Conservation (phyloP, 2,113 vertebrate genomes). For the Tyrannus savana region DNA sequence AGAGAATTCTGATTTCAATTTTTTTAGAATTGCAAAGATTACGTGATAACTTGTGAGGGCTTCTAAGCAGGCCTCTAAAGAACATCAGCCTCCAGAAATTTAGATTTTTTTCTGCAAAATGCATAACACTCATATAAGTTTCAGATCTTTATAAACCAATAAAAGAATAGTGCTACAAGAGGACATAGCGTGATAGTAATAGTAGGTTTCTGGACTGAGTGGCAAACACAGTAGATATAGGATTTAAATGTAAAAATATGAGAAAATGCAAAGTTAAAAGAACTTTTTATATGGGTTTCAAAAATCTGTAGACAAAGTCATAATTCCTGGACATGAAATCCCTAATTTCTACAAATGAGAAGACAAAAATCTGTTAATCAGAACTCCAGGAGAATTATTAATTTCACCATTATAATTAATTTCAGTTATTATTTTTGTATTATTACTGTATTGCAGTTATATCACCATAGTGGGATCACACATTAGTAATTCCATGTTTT, state of each 20-base stretch:
- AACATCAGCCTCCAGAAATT: neutral
- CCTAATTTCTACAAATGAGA: neutral
- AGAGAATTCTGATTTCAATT: neutral
- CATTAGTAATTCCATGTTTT: neutral
- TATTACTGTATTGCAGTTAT: neutral
- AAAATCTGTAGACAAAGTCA: neutral
- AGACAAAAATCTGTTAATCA: neutral
- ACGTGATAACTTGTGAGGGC: neutral
- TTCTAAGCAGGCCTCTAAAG: neutral
- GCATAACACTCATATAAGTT: neutral
- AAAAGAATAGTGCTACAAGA: neutral
- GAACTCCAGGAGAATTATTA: neutral
- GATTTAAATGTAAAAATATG: neutral
- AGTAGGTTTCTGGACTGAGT: neutral
- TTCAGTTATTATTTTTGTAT: neutral
- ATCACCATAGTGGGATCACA: neutral
- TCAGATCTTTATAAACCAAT: neutral
- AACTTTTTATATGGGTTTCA: neutral
- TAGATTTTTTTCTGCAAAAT: neutral
- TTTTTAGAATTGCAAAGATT: neutral
- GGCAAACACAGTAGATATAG: neutral
- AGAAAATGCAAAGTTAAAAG: neutral
- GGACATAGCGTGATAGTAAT: neutral
- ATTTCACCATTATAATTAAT: neutral
- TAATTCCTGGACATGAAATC: neutral